A percentile compares a stretch with the other conserved stretches of the same genome.
These are phyloP conservation scores for Sinocyclocheilus anophthalmus DNA, from an alignment of 2,113 vertebrate species.

Conservation along the genomic window DNA sequence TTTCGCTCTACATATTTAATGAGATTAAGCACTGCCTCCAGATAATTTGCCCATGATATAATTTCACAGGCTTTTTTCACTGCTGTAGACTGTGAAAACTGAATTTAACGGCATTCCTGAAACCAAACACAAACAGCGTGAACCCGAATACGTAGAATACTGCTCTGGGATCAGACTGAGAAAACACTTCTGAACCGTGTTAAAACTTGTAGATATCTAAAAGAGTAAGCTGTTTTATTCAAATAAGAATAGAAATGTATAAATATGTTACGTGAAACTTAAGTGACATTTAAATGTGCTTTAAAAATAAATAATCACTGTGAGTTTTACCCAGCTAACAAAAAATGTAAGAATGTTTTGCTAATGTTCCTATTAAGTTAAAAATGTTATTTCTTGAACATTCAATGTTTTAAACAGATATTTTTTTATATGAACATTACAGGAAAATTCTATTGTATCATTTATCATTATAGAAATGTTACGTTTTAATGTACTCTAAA, in stretches of 20 bases:
- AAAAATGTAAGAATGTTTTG: no score
- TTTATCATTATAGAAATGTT: background rate
- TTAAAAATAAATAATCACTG: background rate
- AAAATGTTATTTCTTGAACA: no score
- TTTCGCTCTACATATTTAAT: conserved; percentile 60
- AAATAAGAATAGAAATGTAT: background rate
- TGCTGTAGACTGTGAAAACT: conserved; percentile 59
- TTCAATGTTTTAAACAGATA: no score
- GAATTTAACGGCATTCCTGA: conserved; percentile 48
- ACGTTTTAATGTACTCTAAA: background rate
- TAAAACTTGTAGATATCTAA: background rate
- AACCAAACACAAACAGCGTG: background rate
- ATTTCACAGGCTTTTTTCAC: conserved; percentile 73
- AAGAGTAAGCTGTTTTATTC: background rate
- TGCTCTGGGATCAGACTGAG: conserved; percentile 8
- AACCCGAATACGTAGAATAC: background rate
- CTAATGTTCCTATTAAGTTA: background rate
- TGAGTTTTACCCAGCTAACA: no score
- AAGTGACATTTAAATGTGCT: background rate
- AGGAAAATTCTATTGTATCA: no score
- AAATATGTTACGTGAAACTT: background rate
- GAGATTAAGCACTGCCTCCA: conserved; percentile 67
- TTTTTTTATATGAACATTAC: no score
- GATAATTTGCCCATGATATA: conserved; percentile 53
- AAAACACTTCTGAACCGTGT: background rate